Base-by-base conservation (phyloP, 2,113 vertebrate species). In the Lonchura striata region DNA sequence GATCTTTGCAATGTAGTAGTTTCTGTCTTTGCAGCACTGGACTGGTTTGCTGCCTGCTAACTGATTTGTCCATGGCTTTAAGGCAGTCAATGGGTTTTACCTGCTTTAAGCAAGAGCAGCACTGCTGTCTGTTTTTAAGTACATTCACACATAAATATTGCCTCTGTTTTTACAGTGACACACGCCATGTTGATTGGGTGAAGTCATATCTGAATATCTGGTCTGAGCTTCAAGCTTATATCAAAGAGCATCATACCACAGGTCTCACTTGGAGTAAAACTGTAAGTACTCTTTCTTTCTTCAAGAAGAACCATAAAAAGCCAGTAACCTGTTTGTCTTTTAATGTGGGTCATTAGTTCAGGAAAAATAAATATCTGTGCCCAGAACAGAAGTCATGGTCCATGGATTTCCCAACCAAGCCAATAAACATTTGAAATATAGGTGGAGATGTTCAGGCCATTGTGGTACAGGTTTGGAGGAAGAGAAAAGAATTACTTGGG, bases 121-220 rank as follows among this genome's bases (percentile, higher is more conserved):
- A 50, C 7, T 70, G 44, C 22, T 85, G 56, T 88, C 27, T 83
- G 30, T 0, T 76, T 79, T 76, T 70, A 49, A 49, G 19, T 65
- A 23, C 35, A 16, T 70, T 47, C 39, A 71, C n/a, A 86, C 8
- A 13, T 5, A 91, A 82, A 56, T 56, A 42, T 9, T 56, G 50
- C 56, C 83, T 86, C 56, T 95, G n/a, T 68, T 95, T 86, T 93
- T 83, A 65, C 97, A 99, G 99, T 33, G 99, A 99, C 87, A 91
- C 97, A 52, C 98, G 98, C 35, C 99, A 99, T 25, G 98, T 99
- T 85, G 99, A 99, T 83, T 99, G 99, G 99, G 99, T 99, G 83
- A 98, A 98, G 87, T 99, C 99, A 0, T 99, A 99, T 80, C 97
- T 99, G 94, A 98, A 97, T 52, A 99, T 99, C 97, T 99, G 99